Conservation (phyloP, 1,140 invertebrate species). For the Trinorchestia longiramus region DNA sequence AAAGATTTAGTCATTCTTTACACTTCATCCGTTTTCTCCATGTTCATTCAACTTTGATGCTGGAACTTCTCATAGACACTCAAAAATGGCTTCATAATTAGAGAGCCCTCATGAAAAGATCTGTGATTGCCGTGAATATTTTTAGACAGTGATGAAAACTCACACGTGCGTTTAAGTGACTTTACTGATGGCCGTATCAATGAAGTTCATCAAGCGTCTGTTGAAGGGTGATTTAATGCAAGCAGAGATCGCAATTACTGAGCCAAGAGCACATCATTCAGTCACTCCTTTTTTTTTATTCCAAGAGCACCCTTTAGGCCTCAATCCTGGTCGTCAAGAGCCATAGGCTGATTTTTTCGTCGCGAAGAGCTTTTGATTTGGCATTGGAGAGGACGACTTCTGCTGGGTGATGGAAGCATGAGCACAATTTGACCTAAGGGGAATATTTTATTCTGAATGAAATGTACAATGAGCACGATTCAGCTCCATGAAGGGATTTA, state of each 20-base stretch:
- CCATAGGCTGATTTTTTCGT: background rate
- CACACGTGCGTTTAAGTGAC: background rate
- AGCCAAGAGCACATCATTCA: constrained; percentile 11
- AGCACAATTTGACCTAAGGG: background rate
- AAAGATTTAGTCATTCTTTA: too few species aligned
- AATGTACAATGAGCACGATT: background rate
- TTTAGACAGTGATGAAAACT: background rate
- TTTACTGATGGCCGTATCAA: background rate
- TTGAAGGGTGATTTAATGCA: background rate
- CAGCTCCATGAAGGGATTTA: background rate
- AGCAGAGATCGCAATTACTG: constrained; percentile 23
- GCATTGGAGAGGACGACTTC: background rate
- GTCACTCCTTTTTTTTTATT: background rate
- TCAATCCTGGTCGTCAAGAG: constrained; percentile 15
- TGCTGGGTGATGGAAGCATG: background rate
- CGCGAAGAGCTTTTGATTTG: background rate
- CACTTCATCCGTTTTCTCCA: too few species aligned
- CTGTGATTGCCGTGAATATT: background rate
- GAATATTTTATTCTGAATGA: background rate
- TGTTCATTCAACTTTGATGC: too few species aligned
- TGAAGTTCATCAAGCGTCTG: constrained; percentile 20
- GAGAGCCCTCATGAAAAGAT: background rate
- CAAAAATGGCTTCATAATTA: too few species aligned
- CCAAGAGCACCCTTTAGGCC: background rate
- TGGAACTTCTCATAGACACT: too few species aligned